phyloP scores from a whole-genome alignment of 2,888 invertebrate genomes.

The Drosophila affinis region DNA sequence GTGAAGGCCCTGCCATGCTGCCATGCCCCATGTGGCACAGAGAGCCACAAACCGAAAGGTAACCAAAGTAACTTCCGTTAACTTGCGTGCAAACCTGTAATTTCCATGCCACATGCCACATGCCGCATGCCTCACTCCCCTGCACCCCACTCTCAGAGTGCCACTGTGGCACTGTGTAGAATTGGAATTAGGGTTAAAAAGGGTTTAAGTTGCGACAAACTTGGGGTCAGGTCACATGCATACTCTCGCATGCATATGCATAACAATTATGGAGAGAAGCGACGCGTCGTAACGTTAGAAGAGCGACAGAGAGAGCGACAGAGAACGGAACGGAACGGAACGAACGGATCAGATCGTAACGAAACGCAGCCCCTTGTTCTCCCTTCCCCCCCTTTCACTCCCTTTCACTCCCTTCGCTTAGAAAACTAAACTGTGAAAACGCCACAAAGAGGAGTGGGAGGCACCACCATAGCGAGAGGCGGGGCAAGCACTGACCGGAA shows the following conservation, averaged over 20 bases:
- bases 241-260: conserved; percentile 54
- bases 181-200: conserved; percentile 70
- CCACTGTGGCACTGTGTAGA: too few relatives aligned
- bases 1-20: conserved; percentile 3
- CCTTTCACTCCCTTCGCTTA: conserved; percentile 43
- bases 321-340: conserved; percentile 57
- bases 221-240: background rate
- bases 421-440: conserved; percentile 75
- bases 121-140: conserved; percentile 2
- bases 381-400: background rate
- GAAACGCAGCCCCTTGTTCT: conserved; percentile 11
- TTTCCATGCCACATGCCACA: conserved; percentile 38
- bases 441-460: conserved; percentile 39
- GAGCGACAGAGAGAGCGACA: background rate
- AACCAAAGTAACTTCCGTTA: conserved; percentile 64
- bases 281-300: too few relatives aligned
- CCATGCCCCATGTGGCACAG: background rate
- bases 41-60: conserved; percentile 5
- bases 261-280: conserved; percentile 54
- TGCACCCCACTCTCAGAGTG: too few relatives aligned
- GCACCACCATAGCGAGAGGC: background rate
- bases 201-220: conserved; percentile 68
- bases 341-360: conserved; percentile 25
- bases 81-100: conserved; percentile 73
- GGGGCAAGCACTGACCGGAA: conserved; percentile 22